These are phyloP conservation scores for Colius striatus DNA, from an alignment of 2,113 vertebrate species.

Conservation along the genomic window DNA sequence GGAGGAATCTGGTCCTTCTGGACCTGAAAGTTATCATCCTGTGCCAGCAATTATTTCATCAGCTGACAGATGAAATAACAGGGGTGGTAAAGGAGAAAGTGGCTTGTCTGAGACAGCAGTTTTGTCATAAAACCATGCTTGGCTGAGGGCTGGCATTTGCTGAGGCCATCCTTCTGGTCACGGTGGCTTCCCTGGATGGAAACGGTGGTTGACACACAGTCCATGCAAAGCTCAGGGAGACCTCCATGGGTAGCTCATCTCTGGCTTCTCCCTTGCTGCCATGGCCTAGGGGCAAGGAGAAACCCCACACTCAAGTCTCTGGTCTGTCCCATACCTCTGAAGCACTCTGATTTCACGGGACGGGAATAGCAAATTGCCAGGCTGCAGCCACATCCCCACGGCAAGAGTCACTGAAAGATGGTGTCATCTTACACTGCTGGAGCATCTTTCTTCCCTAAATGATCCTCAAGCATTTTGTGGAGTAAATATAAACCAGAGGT, in stretches of 20 bases:
- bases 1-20: not conserved
- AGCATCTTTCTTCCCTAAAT: not conserved
- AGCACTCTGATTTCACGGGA: not conserved
- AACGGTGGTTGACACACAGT: not conserved
- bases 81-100: not conserved
- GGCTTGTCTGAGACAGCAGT: not conserved
- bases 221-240: accelerated
- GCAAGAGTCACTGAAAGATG: not conserved
- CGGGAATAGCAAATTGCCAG: not conserved
- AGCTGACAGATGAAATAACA: not conserved
- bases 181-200: not conserved
- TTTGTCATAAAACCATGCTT: not conserved
- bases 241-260: not conserved
- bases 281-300: not conserved
- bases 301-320: not conserved
- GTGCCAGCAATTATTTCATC: not conserved
- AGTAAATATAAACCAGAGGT: not conserved
- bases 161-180: not conserved
- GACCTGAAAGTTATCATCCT: not conserved
- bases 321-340: not conserved
- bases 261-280: not conserved
- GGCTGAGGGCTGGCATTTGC: accelerated
- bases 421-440: not conserved
- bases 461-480: not conserved
- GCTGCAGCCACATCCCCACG: not conserved